A percentile compares a stretch with the other conserved stretches of the same genome.
phyloP scores from a whole-genome alignment of 2,888 invertebrate species.

The Drosophila lutescens region DNA sequence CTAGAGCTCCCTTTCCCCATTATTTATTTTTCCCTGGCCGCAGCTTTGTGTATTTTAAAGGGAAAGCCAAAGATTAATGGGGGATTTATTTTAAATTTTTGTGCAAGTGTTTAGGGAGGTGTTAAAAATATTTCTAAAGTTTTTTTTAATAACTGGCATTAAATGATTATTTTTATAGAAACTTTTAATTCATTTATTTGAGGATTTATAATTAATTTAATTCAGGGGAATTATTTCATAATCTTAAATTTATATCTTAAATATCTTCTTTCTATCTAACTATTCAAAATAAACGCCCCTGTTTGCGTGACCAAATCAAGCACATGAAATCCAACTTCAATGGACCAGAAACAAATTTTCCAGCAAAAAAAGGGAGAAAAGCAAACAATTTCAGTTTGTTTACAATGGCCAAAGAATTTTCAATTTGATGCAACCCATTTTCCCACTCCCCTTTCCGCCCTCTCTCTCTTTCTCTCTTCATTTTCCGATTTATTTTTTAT shows the following conservation, averaged over 20 bases:
- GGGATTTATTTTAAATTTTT: not conserved
- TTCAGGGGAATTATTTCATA: no score
- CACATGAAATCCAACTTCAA: constrained; percentile 18
- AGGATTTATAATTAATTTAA: no score
- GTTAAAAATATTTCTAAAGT: no score
- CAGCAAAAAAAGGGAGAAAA: constrained; percentile 14
- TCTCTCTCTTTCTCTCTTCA: not conserved
- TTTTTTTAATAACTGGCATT: no score
- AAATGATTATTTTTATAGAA: no score
- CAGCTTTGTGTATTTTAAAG: constrained; percentile 7
- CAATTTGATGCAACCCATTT: constrained; percentile 32
- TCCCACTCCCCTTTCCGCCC: not conserved
- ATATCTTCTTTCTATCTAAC: not conserved
- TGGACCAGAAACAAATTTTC: constrained; percentile 34
- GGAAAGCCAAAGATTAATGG: not conserved
- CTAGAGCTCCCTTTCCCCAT: not conserved
- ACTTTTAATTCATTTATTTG: no score
- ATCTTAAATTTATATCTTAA: no score
- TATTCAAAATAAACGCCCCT: not conserved
- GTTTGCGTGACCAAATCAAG: constrained; percentile 3
- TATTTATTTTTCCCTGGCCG: constrained; percentile 9
- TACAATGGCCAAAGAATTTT: constrained; percentile 56
- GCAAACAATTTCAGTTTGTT: constrained; percentile 53
- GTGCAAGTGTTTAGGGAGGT: no score
- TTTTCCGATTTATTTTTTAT: constrained; percentile 14